Base-by-base conservation (phyloP, 1,140 invertebrate genomes). In the Bacillus rossius region DNA sequence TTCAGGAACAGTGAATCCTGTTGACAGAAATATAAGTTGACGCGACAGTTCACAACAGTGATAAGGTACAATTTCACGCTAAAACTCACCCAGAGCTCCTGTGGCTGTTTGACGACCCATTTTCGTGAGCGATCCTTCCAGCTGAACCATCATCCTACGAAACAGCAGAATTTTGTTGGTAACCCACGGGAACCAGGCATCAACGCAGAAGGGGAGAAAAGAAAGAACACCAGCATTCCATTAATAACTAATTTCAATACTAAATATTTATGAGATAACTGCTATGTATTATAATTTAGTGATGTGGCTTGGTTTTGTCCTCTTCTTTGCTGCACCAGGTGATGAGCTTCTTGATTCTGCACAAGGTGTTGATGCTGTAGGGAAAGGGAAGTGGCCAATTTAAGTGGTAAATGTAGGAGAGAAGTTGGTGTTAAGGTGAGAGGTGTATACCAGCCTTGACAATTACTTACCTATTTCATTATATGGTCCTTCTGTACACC, bases 81-180 rank as follows among this genome's bases (percentile, higher is more conserved):
- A 19, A 14, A 37, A 74, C 77, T 79, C 69, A 81, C 79, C 79
- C 77, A 57, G 78, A 78, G 13, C 73, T 69, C 67, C 75, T 75
- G 49, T 77, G 73, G 60, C 75, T 79, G 53, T 61, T 59, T 14
- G 74, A 67, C 8, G 69, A 77, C 59, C 80, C 80, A 76, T 82
- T 82, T 69, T 82, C 81, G 71, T 76, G 54, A 60, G 71, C 65
- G 69, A 76, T 78, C 64, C 78, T 78, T 74, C 78, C 77, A 69
- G 73, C 67, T 57, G 68, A 67, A 64, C 73, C 74, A 71, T 81
- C 79, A 71, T 82, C 80, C 81, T 82, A 80, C 75, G 79, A 81
- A 57, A 82, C 79, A 81, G 79, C 79, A 81, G 79, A 78, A 74
- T 34, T 34, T 34, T 73, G 74, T 73, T 76, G 75, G 75, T 64